phyloP scores from a whole-genome alignment of 53 echinoderm and acorn worm genomes.

The Luidia sarsii region DNA sequence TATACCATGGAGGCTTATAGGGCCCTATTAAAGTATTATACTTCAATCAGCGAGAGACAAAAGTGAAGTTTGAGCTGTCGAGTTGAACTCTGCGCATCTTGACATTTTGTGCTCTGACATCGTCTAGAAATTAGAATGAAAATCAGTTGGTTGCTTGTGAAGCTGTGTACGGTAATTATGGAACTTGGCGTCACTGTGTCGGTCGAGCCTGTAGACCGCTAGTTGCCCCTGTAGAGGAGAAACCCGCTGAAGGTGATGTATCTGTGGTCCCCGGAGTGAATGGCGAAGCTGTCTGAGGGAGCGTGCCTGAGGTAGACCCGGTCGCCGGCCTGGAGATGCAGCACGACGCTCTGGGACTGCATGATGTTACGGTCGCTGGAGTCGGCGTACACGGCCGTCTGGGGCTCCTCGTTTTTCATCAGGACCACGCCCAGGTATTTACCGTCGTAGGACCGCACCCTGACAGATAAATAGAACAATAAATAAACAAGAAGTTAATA shows the following conservation, averaged over 20 bases:
- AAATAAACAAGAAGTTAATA: no score
- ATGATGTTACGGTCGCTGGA: conserved; percentile 74
- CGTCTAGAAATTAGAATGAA: no score
- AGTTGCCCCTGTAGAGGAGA: conserved; percentile 57
- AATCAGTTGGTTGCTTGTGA: no score
- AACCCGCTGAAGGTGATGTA: conserved; percentile 76
- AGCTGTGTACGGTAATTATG: no score
- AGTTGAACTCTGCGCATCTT: no score
- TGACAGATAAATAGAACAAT: no score
- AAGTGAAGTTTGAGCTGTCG: no score
- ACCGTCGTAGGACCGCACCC: conserved; percentile 71
- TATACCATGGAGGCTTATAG: no score
- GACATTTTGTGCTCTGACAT: no score
- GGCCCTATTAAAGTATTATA: no score
- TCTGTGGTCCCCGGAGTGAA: conserved; percentile 67
- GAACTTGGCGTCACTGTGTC: no score
- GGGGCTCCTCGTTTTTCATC: conserved; percentile 77
- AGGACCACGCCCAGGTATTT: conserved; percentile 77
- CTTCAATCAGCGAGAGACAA: no score
- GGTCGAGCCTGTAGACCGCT: not conserved
- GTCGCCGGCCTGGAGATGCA: conserved; percentile 71
- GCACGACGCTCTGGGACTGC: conserved; percentile 79
- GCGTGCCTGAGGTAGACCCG: conserved; percentile 75
- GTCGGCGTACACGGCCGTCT: conserved; percentile 81
- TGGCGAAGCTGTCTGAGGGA: conserved; percentile 59